phyloP scores from a whole-genome alignment of 1,140 invertebrate genomes.

The Stenopsyche tienmushanensis region DNA sequence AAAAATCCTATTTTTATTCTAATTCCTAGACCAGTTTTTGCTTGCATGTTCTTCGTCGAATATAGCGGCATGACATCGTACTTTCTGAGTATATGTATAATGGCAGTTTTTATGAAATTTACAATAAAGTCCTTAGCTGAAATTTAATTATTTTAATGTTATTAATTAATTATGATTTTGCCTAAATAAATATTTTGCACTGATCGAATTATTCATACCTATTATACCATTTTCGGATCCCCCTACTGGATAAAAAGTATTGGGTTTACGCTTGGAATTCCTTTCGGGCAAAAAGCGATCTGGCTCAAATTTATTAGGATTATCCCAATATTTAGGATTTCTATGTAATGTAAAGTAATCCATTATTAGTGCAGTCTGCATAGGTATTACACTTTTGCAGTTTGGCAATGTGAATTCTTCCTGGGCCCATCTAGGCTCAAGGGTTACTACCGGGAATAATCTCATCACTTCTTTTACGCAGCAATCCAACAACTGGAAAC shows the following conservation, averaged over 20 bases:
- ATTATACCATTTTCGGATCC: constrained; percentile 10
- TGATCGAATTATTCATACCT: too few relatives aligned
- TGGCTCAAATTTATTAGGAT: constrained; percentile 1
- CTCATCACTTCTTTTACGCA: too few relatives aligned
- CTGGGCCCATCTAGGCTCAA: too few relatives aligned
- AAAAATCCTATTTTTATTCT: too few relatives aligned
- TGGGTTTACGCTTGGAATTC: neutral
- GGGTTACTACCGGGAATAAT: too few relatives aligned
- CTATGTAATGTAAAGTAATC: neutral
- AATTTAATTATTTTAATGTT: too few relatives aligned
- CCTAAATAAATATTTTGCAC: neutral
- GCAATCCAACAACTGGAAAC: too few relatives aligned
- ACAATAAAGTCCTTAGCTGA: neutral
- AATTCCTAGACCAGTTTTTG: too few relatives aligned
- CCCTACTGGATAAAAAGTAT: constrained; percentile 5
- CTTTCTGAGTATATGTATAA: constrained; percentile 9
- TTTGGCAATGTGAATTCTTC: too few relatives aligned
- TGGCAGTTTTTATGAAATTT: neutral
- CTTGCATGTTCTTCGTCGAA: too few relatives aligned
- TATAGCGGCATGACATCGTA: too few relatives aligned
- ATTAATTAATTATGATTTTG: neutral
- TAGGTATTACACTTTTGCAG: constrained; percentile 3
- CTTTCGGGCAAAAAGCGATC: constrained; percentile 16
- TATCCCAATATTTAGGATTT: constrained; percentile 20
- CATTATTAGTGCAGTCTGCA: neutral